Conservation (phyloP, 2,888 invertebrate genomes). For the Ctena decussata region DNA sequence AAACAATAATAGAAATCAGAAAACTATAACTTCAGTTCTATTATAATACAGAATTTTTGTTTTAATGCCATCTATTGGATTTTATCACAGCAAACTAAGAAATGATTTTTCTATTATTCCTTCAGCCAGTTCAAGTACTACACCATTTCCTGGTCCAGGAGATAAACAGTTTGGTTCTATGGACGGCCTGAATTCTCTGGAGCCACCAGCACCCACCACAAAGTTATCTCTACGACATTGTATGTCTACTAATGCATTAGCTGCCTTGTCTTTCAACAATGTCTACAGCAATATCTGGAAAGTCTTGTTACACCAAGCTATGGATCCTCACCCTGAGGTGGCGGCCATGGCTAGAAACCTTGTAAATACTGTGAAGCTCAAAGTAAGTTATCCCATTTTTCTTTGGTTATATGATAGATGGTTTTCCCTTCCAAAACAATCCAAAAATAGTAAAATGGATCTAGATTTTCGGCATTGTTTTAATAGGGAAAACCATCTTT, state of each 20-base stretch:
- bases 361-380: constrained; percentile 91
- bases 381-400: constrained; percentile 88
- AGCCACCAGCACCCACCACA: constrained; percentile 57
- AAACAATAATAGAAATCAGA: too few relatives aligned
- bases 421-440: too few relatives aligned
- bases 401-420: too few relatives aligned
- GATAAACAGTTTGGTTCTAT: not conserved
- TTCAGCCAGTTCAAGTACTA: not conserved
- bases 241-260: constrained; percentile 59
- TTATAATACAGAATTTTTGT: too few relatives aligned
- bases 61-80: too few relatives aligned
- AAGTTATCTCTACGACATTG: constrained; percentile 81
- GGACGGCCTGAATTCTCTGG: constrained; percentile 9
- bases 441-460: too few relatives aligned
- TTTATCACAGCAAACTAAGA: too few relatives aligned
- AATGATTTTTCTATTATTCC: too few relatives aligned
- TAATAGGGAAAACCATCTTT: too few relatives aligned
- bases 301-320: constrained; percentile 92
- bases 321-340: constrained; percentile 96
- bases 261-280: constrained; percentile 72
- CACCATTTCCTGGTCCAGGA: not conserved
- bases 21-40: too few relatives aligned
- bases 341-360: constrained; percentile 92
- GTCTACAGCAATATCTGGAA: constrained; percentile 97
- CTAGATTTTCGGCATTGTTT: too few relatives aligned